A percentile compares a stretch with the other conserved stretches of the same genome.
phyloP scores from a whole-genome alignment of 2,888 invertebrate species.

The Oxytorus armatus region DNA sequence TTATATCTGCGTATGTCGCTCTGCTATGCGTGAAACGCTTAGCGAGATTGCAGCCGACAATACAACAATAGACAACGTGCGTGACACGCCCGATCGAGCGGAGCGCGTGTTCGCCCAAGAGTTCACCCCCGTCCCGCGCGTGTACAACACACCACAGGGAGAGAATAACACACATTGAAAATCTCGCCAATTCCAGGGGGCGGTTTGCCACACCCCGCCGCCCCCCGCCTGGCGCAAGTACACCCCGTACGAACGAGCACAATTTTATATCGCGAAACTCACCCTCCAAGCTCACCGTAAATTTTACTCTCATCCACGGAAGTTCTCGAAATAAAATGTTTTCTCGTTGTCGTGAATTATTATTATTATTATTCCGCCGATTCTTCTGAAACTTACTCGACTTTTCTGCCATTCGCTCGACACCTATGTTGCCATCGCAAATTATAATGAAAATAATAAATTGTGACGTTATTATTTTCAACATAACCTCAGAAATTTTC shows the following conservation, averaged over 20 bases:
- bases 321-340: neutral
- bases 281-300: neutral
- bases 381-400: no score
- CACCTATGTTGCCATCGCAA: no score
- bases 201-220: constrained; percentile 81
- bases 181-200: constrained; percentile 84
- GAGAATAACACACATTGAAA: constrained; percentile 77
- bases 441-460: no score
- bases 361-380: no score
- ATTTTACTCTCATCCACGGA: neutral
- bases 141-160: constrained; percentile 52
- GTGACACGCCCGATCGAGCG: constrained; percentile 83
- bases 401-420: no score
- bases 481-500: neutral
- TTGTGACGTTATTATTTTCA: no score
- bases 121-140: constrained; percentile 51
- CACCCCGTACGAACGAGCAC: neutral
- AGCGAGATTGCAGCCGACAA: constrained; percentile 84
- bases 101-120: constrained; percentile 73
- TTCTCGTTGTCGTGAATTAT: neutral
- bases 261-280: constrained; percentile 23
- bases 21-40: constrained; percentile 82
- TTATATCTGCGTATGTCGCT: constrained; percentile 73
- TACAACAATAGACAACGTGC: constrained; percentile 83
- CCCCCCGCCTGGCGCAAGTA: constrained; percentile 6